phyloP scores from a whole-genome alignment of 2,113 vertebrate species.

The Lucifuga dentata region DNA sequence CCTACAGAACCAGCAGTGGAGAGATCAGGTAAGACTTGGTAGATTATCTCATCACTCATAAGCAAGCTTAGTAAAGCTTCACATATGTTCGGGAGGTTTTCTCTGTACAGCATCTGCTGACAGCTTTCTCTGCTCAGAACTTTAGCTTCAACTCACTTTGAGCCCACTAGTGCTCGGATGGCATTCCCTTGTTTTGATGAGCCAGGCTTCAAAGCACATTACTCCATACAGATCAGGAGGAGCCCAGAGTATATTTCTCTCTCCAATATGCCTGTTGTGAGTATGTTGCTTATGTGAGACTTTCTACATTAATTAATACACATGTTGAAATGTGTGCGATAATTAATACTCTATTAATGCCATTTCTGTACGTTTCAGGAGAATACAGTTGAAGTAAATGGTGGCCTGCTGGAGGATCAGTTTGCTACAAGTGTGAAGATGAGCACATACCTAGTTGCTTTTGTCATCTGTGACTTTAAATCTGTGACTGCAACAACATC shows the following conservation, averaged over 20 bases:
- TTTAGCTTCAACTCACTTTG: constrained; percentile 84
- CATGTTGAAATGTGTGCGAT: background rate
- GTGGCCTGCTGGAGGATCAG: constrained; percentile 77
- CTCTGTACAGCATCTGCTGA: background rate
- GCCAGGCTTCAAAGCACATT: constrained; percentile 85
- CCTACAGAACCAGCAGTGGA: constrained; percentile 76
- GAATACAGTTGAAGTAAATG: constrained; percentile 64
- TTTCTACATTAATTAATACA: background rate
- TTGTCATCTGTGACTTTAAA: constrained; percentile 84
- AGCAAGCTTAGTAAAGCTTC: background rate
- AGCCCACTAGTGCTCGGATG: constrained; percentile 84
- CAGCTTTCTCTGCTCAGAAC: constrained; percentile 57
- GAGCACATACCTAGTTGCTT: constrained; percentile 84
- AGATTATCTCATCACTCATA: background rate
- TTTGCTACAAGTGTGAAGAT: constrained; percentile 83
- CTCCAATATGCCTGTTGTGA: constrained; percentile 85
- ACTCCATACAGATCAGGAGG: constrained; percentile 78
- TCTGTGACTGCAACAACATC: constrained; percentile 77
- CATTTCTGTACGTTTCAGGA: constrained; percentile 62
- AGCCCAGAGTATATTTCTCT: constrained; percentile 73
- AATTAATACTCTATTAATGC: background rate
- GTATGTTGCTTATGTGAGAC: constrained; percentile 16
- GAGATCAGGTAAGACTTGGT: constrained; percentile 73
- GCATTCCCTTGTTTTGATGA: constrained; percentile 86
- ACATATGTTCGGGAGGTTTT: no score